Evolutionary conservation across 2,888 invertebrate species (phyloP).

Genomic region (Hyles lineata): DNA sequence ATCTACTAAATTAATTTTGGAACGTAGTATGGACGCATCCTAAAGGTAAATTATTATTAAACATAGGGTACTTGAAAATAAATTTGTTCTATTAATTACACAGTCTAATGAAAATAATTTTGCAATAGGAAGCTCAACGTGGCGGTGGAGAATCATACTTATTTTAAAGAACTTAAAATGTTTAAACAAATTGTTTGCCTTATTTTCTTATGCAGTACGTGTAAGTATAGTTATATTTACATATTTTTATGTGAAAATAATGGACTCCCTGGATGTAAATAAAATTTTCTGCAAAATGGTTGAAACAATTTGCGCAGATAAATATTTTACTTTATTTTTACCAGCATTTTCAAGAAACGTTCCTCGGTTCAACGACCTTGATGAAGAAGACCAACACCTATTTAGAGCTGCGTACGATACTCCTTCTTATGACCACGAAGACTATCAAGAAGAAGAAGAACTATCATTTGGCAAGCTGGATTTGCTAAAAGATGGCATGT

Average conservation of each 20-base stretch:
- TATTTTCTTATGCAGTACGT: conserved; percentile 2
- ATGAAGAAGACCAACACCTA: conserved; percentile 73
- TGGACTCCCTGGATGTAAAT: not conserved
- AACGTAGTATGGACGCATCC: not conserved
- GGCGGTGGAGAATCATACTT: not conserved
- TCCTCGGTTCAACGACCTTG: conserved; percentile 66
- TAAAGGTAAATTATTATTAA: not conserved
- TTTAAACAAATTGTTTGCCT: not conserved
- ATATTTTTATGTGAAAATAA: not conserved
- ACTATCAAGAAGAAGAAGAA: conserved; percentile 60
- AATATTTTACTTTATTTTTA: conserved; percentile 27
- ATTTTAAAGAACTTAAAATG: not conserved
- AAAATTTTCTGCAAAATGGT: not conserved
- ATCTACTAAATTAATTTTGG: no score
- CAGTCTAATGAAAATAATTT: not conserved
- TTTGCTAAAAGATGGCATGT: conserved; percentile 72
- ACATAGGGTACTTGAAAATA: not conserved
- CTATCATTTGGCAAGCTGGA: conserved; percentile 66
- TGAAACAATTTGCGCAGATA: not conserved
- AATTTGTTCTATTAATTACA: not conserved
- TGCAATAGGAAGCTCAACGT: not conserved
- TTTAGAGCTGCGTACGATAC: conserved; percentile 73
- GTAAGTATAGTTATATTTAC: not conserved
- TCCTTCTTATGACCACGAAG: conserved; percentile 65
- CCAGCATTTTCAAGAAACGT: conserved; percentile 59